A percentile compares a stretch with the other conserved stretches of the same genome.
phyloP scores from a whole-genome alignment of 35 echinoderm and acorn worm species.

The Diadema setosum region DNA sequence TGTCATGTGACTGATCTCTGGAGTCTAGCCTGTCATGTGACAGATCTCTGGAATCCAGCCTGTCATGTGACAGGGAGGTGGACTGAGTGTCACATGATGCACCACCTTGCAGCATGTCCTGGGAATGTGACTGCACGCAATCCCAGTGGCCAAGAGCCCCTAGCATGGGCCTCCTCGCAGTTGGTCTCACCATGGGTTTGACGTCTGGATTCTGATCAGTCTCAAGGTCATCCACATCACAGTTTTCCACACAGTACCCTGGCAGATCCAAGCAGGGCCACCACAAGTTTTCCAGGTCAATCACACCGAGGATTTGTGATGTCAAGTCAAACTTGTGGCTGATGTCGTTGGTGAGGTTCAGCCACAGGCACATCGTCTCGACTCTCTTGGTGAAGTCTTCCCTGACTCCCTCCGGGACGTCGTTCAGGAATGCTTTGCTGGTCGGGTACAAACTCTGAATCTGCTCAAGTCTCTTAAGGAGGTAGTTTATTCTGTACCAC shows the following conservation, averaged over 20 bases:
- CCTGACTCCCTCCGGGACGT: constrained; percentile 18
- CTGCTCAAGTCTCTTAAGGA: constrained; percentile 63
- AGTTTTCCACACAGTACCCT: background rate
- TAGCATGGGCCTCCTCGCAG: constrained; percentile 27
- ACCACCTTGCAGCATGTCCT: background rate
- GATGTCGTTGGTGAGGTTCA: constrained; percentile 90
- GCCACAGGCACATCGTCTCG: constrained; percentile 68
- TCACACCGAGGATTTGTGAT: constrained; percentile 57
- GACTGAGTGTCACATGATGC: constrained; percentile 11
- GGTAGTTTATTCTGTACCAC: constrained; percentile 27
- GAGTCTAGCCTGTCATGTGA: background rate
- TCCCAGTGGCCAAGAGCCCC: constrained; percentile 3
- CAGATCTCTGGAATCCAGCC: background rate
- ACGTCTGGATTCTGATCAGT: background rate
- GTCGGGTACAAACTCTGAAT: constrained; percentile 68
- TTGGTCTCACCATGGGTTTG: constrained; percentile 28
- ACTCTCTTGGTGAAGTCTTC: constrained; percentile 51
- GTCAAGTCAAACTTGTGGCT: constrained; percentile 67
- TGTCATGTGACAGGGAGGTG: background rate
- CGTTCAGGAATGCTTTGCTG: constrained; percentile 68
- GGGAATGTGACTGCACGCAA: background rate
- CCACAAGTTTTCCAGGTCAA: constrained; percentile 64
- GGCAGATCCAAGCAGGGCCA: constrained; percentile 46
- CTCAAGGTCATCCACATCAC: background rate
- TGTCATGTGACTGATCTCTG: background rate